Conservation (phyloP, 2,113 vertebrate genomes). For the Varanus komodoensis region DNA sequence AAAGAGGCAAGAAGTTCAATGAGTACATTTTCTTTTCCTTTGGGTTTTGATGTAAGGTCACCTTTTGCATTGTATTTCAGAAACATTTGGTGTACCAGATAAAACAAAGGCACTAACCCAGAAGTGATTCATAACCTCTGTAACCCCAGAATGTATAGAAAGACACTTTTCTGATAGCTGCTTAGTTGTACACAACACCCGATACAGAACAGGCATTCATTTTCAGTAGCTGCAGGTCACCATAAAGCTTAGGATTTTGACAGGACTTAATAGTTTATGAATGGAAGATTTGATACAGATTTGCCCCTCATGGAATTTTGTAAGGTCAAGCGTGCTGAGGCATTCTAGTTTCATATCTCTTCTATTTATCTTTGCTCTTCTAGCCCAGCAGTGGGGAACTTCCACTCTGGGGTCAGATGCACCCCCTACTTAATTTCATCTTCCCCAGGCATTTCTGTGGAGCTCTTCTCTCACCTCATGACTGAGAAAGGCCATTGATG, state of each 20-base stretch:
- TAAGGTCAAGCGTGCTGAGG: background rate
- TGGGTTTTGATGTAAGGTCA: slow-evolving; percentile 41
- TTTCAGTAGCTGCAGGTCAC: slow-evolving; percentile 11
- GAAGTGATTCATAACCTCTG: slow-evolving; percentile 47
- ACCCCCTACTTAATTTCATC: background rate
- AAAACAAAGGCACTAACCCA: slow-evolving; percentile 24
- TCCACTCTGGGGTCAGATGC: too few relatives aligned
- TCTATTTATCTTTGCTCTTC: background rate
- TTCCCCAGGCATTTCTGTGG: background rate
- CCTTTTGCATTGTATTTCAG: background rate
- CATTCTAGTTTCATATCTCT: background rate
- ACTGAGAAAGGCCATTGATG: background rate
- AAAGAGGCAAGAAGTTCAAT: slow-evolving; percentile 25
- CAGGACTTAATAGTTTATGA: slow-evolving; percentile 1
- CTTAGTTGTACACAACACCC: background rate
- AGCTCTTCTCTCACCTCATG: background rate
- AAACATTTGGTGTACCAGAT: slow-evolving; percentile 30
- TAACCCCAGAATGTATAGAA: background rate
- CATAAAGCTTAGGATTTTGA: background rate
- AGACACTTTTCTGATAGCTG: background rate
- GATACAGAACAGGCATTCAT: slow-evolving; percentile 9
- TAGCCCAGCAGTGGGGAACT: too few relatives aligned
- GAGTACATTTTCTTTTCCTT: slow-evolving; percentile 37
- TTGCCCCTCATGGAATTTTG: background rate
- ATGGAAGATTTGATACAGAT: background rate